Percentiles rank a stretch among this genome's conserved stretches.
phyloP scores from a whole-genome alignment of 30 jellyfish, hydroid and myxozoan genomes.

The Mastigias papua region DNA sequence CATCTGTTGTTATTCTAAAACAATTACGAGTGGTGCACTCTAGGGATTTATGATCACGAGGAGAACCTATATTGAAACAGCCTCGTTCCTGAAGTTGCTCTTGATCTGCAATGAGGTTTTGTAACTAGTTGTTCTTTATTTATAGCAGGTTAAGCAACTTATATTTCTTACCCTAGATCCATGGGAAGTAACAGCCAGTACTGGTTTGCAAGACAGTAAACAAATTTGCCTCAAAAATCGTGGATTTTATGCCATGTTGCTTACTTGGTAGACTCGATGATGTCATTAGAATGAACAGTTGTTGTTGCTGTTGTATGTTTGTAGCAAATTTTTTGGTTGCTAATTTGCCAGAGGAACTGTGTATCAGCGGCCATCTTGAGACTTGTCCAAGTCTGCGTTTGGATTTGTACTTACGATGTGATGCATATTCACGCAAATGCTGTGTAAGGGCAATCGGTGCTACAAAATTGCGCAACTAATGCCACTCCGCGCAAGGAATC shows the following conservation, averaged over 20 bases:
- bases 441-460: neutral
- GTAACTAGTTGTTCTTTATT: too few relatives aligned
- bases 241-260: too few relatives aligned
- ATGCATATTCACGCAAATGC: neutral
- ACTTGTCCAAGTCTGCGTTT: neutral
- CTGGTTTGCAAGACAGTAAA: too few relatives aligned
- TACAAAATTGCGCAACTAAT: neutral
- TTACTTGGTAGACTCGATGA: too few relatives aligned
- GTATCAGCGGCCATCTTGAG: neutral
- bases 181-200: too few relatives aligned
- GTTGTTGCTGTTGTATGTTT: constrained; percentile 8
- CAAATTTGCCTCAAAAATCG: too few relatives aligned
- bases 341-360: neutral
- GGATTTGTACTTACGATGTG: neutral
- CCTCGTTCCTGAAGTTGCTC: constrained; percentile 8
- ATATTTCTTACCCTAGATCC: too few relatives aligned
- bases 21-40: neutral
- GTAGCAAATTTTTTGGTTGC: neutral
- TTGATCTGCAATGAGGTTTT: neutral
- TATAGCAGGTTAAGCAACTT: too few relatives aligned
- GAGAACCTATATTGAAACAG: neutral
- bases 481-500: neutral
- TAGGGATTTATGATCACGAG: too few relatives aligned
- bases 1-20: neutral
- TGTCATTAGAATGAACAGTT: too few relatives aligned